Conservation (phyloP, 1,140 invertebrate species). For the Araneus ventricosus region DNA sequence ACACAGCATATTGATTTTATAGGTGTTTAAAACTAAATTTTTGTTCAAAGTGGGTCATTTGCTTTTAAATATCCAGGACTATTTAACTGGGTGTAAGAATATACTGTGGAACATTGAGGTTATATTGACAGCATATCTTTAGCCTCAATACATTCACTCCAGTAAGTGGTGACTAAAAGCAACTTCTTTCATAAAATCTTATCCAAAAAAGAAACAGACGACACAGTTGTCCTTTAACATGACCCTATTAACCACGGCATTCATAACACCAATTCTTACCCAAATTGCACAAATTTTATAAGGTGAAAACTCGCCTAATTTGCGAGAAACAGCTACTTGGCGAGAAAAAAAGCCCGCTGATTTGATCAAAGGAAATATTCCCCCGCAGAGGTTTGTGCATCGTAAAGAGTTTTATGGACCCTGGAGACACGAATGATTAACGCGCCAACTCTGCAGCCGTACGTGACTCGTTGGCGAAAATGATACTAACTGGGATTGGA, state of each 20-base stretch:
- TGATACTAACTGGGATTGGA: background rate
- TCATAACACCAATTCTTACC: background rate
- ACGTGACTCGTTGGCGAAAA: conserved; percentile 34
- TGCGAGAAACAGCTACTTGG: background rate
- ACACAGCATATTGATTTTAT: no score
- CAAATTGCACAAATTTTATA: background rate
- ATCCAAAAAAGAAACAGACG: background rate
- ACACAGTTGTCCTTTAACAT: background rate
- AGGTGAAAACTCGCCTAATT: conserved; percentile 2
- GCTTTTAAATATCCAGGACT: no score
- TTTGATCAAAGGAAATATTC: conserved; percentile 34
- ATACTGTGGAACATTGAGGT: no score
- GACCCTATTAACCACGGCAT: background rate
- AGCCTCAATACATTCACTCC: no score
- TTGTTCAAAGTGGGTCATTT: no score
- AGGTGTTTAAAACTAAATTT: no score
- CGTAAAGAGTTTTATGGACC: conserved; percentile 24
- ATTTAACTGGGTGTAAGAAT: no score
- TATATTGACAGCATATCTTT: no score
- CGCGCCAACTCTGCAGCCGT: background rate
- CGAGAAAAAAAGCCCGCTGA: background rate
- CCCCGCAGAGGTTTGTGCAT: background rate
- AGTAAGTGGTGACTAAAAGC: no score
- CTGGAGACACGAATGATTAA: conserved; percentile 10
- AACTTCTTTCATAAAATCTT: background rate